phyloP scores from a whole-genome alignment of 2,113 vertebrate species.

The Cryptotis parvus region DNA sequence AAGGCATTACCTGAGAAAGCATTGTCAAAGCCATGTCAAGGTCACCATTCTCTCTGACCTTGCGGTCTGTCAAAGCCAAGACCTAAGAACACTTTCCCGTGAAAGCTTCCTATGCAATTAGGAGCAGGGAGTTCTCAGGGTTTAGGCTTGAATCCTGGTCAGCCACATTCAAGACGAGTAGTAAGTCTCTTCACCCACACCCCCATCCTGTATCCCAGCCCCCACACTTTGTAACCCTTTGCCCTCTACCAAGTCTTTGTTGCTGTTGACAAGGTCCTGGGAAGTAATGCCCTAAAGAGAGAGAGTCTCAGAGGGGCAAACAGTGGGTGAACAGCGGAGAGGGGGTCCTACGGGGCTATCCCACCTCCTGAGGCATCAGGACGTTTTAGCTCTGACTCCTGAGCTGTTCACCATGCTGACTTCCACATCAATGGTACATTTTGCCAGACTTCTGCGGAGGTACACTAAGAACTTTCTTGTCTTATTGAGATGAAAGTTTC shows the following conservation, averaged over 20 bases:
- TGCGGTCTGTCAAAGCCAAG: neutral
- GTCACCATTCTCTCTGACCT: neutral
- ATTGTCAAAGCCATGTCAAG: no score
- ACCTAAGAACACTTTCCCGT: neutral
- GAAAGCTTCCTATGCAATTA: neutral
- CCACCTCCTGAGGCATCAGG: accelerated
- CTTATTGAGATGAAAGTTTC: conserved; percentile 49
- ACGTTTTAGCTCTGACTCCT: neutral
- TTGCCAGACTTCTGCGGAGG: conserved; percentile 6
- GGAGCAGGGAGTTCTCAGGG: no score
- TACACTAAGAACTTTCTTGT: conserved; percentile 55
- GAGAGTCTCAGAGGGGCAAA: neutral
- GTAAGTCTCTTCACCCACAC: no score
- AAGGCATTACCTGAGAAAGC: no score
- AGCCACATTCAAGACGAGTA: no score
- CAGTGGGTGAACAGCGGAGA: neutral
- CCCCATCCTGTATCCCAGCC: no score
- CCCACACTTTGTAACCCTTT: neutral
- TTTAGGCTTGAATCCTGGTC: no score
- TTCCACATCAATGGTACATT: neutral
- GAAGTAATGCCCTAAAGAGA: neutral
- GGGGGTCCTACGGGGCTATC: neutral
- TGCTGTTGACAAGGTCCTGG: neutral
- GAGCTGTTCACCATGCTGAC: accelerated
- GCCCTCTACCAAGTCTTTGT: neutral